Evolutionary conservation across 2,888 invertebrate species (phyloP), one percentile per base, ranked within the genome.

Genomic region (Pristionchus mayeri): DNA sequence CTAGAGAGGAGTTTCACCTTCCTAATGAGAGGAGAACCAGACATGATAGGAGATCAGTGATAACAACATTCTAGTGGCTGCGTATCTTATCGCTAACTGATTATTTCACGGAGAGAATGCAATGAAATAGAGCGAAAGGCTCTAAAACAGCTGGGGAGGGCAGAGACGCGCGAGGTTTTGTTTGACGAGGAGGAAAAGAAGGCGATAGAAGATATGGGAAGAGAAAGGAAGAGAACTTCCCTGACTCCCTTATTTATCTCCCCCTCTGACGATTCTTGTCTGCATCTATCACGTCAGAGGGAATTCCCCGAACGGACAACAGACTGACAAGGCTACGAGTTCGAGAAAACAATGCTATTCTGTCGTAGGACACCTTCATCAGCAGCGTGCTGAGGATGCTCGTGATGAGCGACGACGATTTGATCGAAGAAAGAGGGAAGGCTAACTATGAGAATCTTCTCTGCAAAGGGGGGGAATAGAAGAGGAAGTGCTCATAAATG

Each of bases 171-270:
- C 57, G 57, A 27, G 57, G 11, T 24, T 57, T 34, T 63, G 63
- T 63, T 63, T 63, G 63, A 63, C 63, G 63, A 63, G 60, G 24
- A n/a, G 30, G 63, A 34, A 34, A 63, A 63, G 30, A 4, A 34
- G 34, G 63, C 13, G 63, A 63, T 34, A 63, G 34, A 27, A 34
- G 63, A 63, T 63, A 63, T 63, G 63, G 30, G 63, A 27, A 63
- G 63, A 63, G 34, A 30, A 34, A 60, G 60, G 24, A 30, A 27
- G 30, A 30, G 60, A 11, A 4, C 34, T 63, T 63, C 63, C 24
- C 60, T n/a, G 30, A 13, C n/a, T n/a, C 6, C 34, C 63, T 63
- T 63, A 63, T 63, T 63, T 63, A 63, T 63, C 34, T 34, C 18
- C 63, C 44, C 44, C 44, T 44, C 44, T 44, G n/a, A 44, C 44